Percentiles rank a stretch among this genome's conserved stretches.
Conservation (phyloP, 2,797 vertebrate species). For the Pseudochromis fuscus region DNA sequence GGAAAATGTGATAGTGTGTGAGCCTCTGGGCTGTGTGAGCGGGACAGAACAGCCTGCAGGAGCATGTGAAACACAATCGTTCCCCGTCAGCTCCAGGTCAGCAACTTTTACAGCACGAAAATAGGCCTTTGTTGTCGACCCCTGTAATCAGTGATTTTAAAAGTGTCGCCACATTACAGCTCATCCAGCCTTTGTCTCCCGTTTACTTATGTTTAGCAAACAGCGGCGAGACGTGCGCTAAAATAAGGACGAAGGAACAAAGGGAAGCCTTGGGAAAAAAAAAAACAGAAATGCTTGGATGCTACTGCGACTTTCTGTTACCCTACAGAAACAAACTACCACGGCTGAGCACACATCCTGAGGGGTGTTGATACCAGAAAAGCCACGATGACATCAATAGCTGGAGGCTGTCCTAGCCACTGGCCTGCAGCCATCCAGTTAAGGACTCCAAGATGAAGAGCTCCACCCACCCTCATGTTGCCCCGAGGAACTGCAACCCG, state of each 20-base stretch:
- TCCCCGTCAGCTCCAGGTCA: constrained; percentile 76
- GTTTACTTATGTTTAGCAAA: constrained; percentile 38
- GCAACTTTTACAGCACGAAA: constrained; percentile 74
- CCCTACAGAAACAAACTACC: constrained; percentile 58
- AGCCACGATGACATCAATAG: constrained; percentile 72
- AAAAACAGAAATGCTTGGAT: constrained; percentile 22
- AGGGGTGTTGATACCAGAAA: constrained; percentile 71
- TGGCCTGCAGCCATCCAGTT: constrained; percentile 64
- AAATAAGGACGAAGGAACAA: constrained; percentile 37
- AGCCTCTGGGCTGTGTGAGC: constrained; percentile 55
- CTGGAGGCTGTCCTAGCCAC: constrained; percentile 64
- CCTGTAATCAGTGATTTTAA: constrained; percentile 64
- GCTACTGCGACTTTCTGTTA: constrained; percentile 37
- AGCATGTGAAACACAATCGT: constrained; percentile 84
- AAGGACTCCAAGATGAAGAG: constrained; percentile 50
- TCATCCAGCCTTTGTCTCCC: constrained; percentile 24
- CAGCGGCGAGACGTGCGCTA: background rate
- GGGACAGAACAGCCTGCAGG: constrained; percentile 72
- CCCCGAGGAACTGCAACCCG: constrained; percentile 45
- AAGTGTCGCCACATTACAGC: constrained; percentile 19
- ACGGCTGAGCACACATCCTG: constrained; percentile 55
- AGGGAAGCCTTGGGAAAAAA: constrained; percentile 1
- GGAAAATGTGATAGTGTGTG: constrained; percentile 67
- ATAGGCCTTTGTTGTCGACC: constrained; percentile 65
- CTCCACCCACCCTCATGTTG: constrained; percentile 58